phyloP scores from a whole-genome alignment of 2,113 vertebrate genomes.

The Thunnus thynnus region DNA sequence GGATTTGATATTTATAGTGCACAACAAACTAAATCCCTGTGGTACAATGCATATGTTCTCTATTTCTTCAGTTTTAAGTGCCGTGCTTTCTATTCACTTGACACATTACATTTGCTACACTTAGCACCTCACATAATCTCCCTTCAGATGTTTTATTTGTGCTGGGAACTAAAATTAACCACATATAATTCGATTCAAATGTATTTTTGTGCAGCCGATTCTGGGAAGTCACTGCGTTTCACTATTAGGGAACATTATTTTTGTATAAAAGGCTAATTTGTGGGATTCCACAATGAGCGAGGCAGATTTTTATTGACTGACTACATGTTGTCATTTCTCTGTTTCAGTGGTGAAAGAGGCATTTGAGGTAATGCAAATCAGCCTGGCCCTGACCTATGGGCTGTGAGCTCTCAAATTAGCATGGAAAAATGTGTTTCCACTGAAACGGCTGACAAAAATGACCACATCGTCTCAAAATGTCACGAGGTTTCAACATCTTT shows the following conservation, averaged over 20 bases:
- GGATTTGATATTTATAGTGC: slow-evolving; percentile 52
- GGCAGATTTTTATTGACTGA: slow-evolving; percentile 5
- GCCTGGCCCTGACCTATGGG: background rate
- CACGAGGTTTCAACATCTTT: slow-evolving; percentile 8
- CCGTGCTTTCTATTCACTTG: background rate
- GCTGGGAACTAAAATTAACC: background rate
- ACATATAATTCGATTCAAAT: background rate
- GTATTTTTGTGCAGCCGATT: background rate
- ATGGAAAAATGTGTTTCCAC: slow-evolving; percentile 3
- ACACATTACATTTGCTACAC: background rate
- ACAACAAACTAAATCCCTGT: background rate
- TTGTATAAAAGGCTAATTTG: background rate
- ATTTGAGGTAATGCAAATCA: slow-evolving; percentile 10
- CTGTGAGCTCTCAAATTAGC: slow-evolving; percentile 11
- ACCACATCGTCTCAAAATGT: slow-evolving; percentile 14
- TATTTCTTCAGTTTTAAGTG: background rate
- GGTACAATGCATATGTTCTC: background rate
- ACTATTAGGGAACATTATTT: background rate
- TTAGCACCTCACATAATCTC: background rate
- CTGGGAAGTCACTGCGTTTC: too few relatives aligned
- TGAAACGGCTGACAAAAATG: slow-evolving; percentile 12
- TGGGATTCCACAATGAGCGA: slow-evolving; percentile 1
- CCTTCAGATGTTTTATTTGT: background rate
- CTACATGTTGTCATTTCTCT: slow-evolving; percentile 3
- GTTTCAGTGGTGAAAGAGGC: slow-evolving; percentile 13